A percentile compares a stretch with the other conserved stretches of the same genome.
Evolutionary conservation across 2,888 invertebrate genomes (phyloP).

Genomic region (Villa cingulata): DNA sequence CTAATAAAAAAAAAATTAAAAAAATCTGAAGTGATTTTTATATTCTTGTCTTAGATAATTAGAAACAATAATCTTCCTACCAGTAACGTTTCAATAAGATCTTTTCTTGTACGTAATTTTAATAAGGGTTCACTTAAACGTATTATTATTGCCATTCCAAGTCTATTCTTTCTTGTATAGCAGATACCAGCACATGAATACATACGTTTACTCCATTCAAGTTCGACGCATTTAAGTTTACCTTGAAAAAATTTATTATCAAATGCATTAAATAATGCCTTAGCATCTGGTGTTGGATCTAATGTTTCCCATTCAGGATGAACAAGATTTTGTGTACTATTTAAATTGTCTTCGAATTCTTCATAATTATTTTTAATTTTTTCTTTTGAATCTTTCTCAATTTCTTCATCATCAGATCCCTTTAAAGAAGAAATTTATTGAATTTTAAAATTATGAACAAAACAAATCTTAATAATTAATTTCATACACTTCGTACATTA

Average conservation of each 20-base stretch:
- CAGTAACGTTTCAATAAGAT: slow-evolving; percentile 91
- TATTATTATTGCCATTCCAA: slow-evolving; percentile 26
- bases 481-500: background rate
- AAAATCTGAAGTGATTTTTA: background rate
- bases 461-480: background rate
- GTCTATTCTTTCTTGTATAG: slow-evolving; percentile 31
- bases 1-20: slow-evolving; percentile 24
- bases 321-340: slow-evolving; percentile 31
- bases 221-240: slow-evolving; percentile 59
- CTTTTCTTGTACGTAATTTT: slow-evolving; percentile 82
- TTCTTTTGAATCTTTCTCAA: background rate
- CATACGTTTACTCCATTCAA: slow-evolving; percentile 95
- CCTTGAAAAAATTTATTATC: slow-evolving; percentile 75
- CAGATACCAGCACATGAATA: slow-evolving; percentile 48
- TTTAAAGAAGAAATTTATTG: background rate
- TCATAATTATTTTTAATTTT: background rate
- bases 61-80: slow-evolving; percentile 30
- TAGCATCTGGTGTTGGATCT: slow-evolving; percentile 90
- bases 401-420: background rate
- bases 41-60: no score
- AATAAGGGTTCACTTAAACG: slow-evolving; percentile 78
- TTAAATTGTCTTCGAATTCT: slow-evolving; percentile 18
- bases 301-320: slow-evolving; percentile 52
- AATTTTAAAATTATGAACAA: background rate
- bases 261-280: slow-evolving; percentile 72